phyloP scores from a whole-genome alignment of 2,888 invertebrate species.

The Hypena proboscidalis region DNA sequence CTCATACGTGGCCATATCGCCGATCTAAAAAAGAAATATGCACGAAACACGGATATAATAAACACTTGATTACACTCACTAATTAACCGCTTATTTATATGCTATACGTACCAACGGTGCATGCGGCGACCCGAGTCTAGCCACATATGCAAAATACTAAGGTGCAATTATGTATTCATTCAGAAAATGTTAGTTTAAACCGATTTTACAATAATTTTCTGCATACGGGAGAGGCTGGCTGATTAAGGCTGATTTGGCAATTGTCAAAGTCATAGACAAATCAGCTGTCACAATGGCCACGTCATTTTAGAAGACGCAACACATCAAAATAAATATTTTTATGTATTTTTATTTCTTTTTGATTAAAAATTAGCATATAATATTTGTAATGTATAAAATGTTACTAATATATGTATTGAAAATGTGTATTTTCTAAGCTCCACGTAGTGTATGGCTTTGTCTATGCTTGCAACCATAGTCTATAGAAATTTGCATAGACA shows the following conservation, averaged over 20 bases:
- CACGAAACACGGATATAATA: constrained; percentile 38
- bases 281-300: constrained; percentile 79
- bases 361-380: too few species aligned
- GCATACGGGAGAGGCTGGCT: constrained; percentile 68
- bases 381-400: too few species aligned
- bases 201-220: constrained; percentile 49
- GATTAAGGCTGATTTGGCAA: constrained; percentile 85
- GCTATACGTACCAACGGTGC: constrained; percentile 61
- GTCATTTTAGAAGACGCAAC: constrained; percentile 77
- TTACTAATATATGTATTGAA: too few species aligned
- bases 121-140: constrained; percentile 47
- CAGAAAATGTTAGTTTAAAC: constrained; percentile 53
- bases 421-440: too few species aligned
- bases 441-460: constrained; percentile 16
- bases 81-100: constrained; percentile 20
- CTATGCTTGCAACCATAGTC: constrained; percentile 29
- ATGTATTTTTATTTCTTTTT: not conserved
- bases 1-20: constrained; percentile 94
- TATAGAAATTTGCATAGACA: constrained; percentile 43
- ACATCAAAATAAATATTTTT: too few species aligned
- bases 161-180: constrained; percentile 61
- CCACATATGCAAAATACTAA: constrained; percentile 47
- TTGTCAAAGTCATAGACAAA: constrained; percentile 77
- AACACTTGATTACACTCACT: constrained; percentile 34
- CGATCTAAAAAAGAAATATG: constrained; percentile 57